Conservation (phyloP, 2,113 vertebrate genomes). For the Nicator chloris region DNA sequence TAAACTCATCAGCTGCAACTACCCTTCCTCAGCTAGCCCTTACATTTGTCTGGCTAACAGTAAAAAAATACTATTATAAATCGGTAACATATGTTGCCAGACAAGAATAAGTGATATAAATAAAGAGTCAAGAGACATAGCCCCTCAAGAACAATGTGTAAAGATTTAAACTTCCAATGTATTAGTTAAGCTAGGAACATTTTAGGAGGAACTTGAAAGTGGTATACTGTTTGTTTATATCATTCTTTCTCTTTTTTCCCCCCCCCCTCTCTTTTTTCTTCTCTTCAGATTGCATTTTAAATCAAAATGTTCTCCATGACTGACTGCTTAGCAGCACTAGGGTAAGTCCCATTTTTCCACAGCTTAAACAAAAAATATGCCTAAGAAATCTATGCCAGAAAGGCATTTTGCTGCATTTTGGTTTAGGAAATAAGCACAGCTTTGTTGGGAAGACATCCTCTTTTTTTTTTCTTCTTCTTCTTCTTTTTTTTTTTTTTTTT, state of each 20-base stretch:
- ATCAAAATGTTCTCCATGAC: slow-evolving; percentile 72
- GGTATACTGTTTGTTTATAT: slow-evolving; percentile 65
- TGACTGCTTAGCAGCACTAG: slow-evolving; percentile 73
- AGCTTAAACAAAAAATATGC: slow-evolving; percentile 66
- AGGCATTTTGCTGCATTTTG: slow-evolving; percentile 47
- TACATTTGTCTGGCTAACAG: slow-evolving; percentile 75
- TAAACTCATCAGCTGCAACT: slow-evolving; percentile 78
- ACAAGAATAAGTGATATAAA: slow-evolving; percentile 74
- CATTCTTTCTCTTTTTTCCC: slow-evolving; percentile 1
- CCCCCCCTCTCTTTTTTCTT: not conserved
- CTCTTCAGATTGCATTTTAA: slow-evolving; percentile 73
- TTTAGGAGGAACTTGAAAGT: slow-evolving; percentile 68
- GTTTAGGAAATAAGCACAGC: slow-evolving; percentile 54
- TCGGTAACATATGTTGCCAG: slow-evolving; percentile 75
- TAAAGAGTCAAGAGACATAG: slow-evolving; percentile 69
- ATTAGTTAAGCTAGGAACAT: slow-evolving; percentile 65
- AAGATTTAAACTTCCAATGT: slow-evolving; percentile 72
- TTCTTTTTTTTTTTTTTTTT: not conserved
- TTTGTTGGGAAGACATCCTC: slow-evolving; percentile 6
- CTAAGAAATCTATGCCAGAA: slow-evolving; percentile 60
- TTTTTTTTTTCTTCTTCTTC: not conserved
- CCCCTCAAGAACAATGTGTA: slow-evolving; percentile 70
- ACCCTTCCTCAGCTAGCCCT: slow-evolving; percentile 73
- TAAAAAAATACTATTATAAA: slow-evolving; percentile 78
- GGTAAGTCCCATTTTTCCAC: slow-evolving; percentile 74